These are phyloP conservation scores for Atta cephalotes DNA, from an alignment of 1,140 invertebrate species.

Conservation along the genomic window DNA sequence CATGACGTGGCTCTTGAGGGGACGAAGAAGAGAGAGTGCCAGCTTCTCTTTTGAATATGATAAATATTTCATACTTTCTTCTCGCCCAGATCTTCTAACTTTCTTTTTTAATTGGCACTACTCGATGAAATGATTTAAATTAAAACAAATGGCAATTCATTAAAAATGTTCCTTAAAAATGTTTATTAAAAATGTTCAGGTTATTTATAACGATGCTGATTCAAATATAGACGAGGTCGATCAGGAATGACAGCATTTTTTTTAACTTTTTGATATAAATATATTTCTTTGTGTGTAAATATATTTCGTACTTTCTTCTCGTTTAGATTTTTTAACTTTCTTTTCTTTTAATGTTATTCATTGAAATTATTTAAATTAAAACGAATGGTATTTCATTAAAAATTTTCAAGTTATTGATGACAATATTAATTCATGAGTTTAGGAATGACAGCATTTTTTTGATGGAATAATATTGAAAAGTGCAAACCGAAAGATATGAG, in stretches of 20 bases:
- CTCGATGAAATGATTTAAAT: slow-evolving; percentile 12
- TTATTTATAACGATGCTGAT: neutral
- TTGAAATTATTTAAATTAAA: slow-evolving; percentile 26
- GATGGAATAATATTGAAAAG: neutral
- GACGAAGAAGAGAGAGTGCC: neutral
- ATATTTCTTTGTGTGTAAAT: neutral
- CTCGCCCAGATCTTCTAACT: neutral
- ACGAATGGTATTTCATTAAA: neutral
- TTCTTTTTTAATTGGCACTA: neutral
- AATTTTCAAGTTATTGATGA: neutral
- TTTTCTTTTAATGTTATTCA: neutral
- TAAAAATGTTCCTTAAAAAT: neutral
- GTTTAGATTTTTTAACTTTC: neutral
- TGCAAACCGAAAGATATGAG: neutral
- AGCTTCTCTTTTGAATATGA: no score
- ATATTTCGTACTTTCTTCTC: neutral
- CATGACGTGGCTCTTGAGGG: slow-evolving; percentile 23
- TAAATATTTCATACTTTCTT: neutral
- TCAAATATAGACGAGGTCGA: neutral
- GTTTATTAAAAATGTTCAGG: neutral
- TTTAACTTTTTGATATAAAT: no score
- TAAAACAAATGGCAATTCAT: neutral
- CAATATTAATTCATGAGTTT: neutral
- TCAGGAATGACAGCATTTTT: no score
- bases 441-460: neutral